Conservation (phyloP, 2,888 invertebrate species). For the Lasioglossum lativentre region DNA sequence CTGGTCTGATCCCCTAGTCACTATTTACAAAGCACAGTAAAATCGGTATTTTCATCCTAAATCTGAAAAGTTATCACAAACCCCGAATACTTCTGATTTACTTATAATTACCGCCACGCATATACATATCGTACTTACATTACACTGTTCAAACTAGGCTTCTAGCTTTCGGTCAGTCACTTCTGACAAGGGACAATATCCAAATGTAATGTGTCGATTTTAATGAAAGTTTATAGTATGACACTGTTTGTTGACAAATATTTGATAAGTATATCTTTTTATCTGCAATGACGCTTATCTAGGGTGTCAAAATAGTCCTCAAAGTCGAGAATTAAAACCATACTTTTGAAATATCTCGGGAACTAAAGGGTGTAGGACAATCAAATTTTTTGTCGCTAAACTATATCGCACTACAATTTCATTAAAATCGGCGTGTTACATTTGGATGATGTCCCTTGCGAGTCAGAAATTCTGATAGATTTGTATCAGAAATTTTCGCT, state of each 20-base stretch:
- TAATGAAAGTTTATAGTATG: neutral
- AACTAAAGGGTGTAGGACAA: neutral
- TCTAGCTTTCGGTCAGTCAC: neutral
- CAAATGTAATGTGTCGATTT: neutral
- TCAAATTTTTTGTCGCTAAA: neutral
- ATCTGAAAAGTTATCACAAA: slow-evolving; percentile 49
- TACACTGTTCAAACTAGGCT: neutral
- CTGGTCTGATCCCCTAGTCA: slow-evolving; percentile 16
- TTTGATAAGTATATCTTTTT: no score
- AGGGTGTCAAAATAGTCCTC: no score
- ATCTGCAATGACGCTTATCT: no score
- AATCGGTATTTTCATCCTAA: slow-evolving; percentile 22
- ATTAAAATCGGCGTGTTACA: neutral
- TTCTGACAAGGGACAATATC: neutral
- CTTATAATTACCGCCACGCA: neutral
- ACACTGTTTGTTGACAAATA: no score
- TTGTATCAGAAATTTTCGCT: neutral
- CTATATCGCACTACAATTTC: neutral
- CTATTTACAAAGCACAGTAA: slow-evolving; percentile 52
- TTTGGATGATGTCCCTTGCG: neutral
- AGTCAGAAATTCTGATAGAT: neutral
- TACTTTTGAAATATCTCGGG: neutral
- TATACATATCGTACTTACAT: neutral
- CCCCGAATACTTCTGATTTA: slow-evolving; percentile 25
- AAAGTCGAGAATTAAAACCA: no score